These are phyloP conservation scores for Semicossyphus pulcher DNA, from an alignment of 2,113 vertebrate species.

Conservation along the genomic window DNA sequence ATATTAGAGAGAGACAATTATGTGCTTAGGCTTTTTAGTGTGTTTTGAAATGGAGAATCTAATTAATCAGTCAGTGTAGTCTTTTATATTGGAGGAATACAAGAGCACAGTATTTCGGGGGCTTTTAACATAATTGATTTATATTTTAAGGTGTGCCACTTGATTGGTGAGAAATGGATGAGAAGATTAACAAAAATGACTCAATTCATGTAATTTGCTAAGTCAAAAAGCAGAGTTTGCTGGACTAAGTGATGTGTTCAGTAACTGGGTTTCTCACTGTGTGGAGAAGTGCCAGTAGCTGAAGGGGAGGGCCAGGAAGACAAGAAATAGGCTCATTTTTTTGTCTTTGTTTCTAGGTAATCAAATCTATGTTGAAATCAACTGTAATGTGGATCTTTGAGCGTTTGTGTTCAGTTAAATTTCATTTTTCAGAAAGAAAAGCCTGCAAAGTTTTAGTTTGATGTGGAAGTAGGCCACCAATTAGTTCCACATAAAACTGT, in stretches of 20 bases:
- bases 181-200: constrained; percentile 46
- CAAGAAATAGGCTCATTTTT: background rate
- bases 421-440: background rate
- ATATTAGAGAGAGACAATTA: constrained; percentile 13
- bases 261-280: background rate
- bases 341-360: background rate
- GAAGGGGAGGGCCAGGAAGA: background rate
- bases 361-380: no score
- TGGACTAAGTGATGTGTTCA: constrained; percentile 11
- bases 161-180: constrained; percentile 41
- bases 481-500: background rate
- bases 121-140: constrained; percentile 55
- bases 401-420: no score
- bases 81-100: background rate
- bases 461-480: background rate
- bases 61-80: background rate
- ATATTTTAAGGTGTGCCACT: constrained; percentile 47
- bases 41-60: constrained; percentile 5
- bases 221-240: constrained; percentile 14
- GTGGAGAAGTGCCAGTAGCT: background rate
- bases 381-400: no score
- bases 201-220: constrained; percentile 39
- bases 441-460: background rate
- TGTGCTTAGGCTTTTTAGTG: constrained; percentile 14
- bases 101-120: background rate